Evolutionary conservation across 2,113 vertebrate species (phyloP), one percentile per base, ranked within the genome.

Genomic region (Taurulus bubalis): DNA sequence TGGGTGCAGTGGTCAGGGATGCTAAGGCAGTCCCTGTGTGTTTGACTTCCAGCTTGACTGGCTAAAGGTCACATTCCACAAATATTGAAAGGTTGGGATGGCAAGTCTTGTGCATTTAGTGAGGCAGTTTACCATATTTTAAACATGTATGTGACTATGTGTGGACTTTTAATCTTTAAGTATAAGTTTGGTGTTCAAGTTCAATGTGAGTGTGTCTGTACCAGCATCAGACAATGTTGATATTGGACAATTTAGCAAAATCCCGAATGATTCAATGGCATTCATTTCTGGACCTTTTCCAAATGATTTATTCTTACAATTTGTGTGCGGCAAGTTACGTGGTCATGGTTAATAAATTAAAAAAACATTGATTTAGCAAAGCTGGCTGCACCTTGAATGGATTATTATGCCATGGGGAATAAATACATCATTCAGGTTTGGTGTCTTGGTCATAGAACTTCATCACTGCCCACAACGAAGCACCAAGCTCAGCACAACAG

Each of bases 61-160:
- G 51, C 64, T 60, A 68, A 85, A 85, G 74, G 77, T 86, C 81
- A 89, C 38, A 70, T 51, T 74, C 30, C 18, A 30, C 66, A 68
- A 20, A 32, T 69, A 30, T n/a, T n/a, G 20, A 69, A 53, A 47
- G 4, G 16, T 67, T 67, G 47, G 11, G 11, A 38, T 24, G 30
- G 59, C 12, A 22, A 63, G 18, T 64, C 5, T 10, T 20, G 40
- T 69, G 11, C 20, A 15, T 15, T 4, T 4, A 34, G 20, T 69
- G 30, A 36, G 67, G 22, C 20, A 7, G 18, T 49, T 68, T 26
- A 34, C 4, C 38, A 45, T 47, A 45, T 18, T 45, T 45, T 30
- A 30, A 56, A 55, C 8, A 24, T 51, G 6, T 3, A 24, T 14
- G 62, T 38, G 3, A 38, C 6, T 26, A 22, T 65, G 24, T 42